Evolutionary conservation across 2,113 vertebrate species (phyloP).

Genomic region (Colius striatus): DNA sequence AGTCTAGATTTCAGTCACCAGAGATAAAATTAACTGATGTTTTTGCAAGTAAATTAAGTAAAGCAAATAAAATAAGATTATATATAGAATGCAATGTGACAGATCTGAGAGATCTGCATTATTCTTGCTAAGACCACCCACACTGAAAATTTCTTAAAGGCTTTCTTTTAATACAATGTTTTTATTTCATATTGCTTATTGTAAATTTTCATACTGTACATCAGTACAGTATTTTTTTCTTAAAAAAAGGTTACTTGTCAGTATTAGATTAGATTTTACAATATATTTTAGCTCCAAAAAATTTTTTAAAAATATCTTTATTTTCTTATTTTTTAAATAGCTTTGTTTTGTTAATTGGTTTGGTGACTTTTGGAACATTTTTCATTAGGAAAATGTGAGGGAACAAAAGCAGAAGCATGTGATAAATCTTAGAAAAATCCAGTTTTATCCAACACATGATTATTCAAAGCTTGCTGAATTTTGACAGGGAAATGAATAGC

Average conservation of each 20-base stretch:
- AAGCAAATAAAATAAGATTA: background rate
- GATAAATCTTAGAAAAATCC: background rate
- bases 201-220: background rate
- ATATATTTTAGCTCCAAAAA: background rate
- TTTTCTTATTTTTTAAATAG: background rate
- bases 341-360: background rate
- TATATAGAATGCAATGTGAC: background rate
- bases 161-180: background rate
- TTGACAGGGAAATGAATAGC: background rate
- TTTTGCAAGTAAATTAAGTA: slow-evolving; percentile 5
- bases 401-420: background rate
- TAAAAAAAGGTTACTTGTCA: background rate
- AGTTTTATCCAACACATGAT: background rate
- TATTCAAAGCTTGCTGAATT: background rate
- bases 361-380: background rate
- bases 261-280: background rate
- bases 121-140: background rate
- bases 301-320: background rate
- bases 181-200: background rate
- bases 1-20: background rate
- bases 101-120: background rate
- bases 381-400: background rate
- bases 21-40: background rate
- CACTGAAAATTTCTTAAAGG: background rate
- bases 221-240: background rate